Evolutionary conservation across 2,113 vertebrate species (phyloP).

Genomic region (Pseudopodoces humilis): DNA sequence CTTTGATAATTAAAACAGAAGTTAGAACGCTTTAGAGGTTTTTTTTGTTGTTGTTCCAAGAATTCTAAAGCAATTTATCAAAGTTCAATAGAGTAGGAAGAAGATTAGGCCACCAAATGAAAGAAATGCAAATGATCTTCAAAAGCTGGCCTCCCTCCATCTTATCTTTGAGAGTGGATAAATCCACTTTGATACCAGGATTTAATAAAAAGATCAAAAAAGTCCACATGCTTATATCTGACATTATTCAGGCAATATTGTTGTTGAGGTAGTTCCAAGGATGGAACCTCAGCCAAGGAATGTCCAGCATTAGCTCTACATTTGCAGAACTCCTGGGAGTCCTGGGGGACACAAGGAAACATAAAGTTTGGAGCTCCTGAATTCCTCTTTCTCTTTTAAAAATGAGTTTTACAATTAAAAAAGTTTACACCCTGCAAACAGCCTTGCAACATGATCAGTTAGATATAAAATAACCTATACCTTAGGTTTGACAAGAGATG

Average conservation of each 20-base stretch:
- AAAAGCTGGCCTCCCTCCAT: not conserved
- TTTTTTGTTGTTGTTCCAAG: not conserved
- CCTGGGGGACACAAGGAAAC: not conserved
- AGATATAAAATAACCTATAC: not conserved
- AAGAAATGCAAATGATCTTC: slow-evolving; percentile 43
- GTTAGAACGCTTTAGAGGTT: not conserved
- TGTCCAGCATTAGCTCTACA: not conserved
- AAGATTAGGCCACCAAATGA: slow-evolving; percentile 17
- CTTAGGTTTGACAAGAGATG: not conserved
- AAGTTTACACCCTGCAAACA: not conserved
- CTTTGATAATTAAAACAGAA: slow-evolving; percentile 33
- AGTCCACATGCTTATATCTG: not conserved
- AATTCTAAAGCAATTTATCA: slow-evolving; percentile 9
- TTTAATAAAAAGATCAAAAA: slow-evolving; percentile 34
- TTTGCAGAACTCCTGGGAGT: not conserved
- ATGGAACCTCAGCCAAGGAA: not conserved
- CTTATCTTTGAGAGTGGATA: not conserved
- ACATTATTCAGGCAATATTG: not conserved
- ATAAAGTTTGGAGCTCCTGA: not conserved
- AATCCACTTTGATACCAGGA: slow-evolving; percentile 30
- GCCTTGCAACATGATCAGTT: not conserved
- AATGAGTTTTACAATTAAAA: not conserved
- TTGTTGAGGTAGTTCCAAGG: not conserved
- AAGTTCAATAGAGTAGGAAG: slow-evolving; percentile 6
- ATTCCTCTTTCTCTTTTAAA: not conserved